Evolutionary conservation across 2,888 invertebrate species (phyloP).

Genomic region (Epinotia bilunana): DNA sequence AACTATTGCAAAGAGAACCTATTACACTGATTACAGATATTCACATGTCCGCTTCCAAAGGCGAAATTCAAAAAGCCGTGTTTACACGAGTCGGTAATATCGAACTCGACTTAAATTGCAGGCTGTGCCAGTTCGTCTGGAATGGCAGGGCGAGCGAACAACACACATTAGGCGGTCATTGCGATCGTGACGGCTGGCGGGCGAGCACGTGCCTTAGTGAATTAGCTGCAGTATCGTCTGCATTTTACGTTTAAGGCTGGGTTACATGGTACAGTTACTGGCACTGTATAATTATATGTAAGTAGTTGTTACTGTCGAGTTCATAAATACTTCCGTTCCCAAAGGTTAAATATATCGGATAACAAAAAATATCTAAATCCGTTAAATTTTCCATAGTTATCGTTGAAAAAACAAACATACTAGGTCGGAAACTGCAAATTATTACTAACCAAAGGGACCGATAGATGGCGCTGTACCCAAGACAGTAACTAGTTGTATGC

Average conservation of each 20-base stretch:
- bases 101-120: constrained; percentile 28
- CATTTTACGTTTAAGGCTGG: background rate
- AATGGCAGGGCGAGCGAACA: constrained; percentile 45
- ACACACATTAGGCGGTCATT: constrained; percentile 47
- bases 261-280: constrained; percentile 1
- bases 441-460: too few species aligned
- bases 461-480: too few species aligned
- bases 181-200: constrained; percentile 46
- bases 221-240: constrained; percentile 44
- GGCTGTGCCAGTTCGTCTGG: constrained; percentile 31
- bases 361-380: too few species aligned
- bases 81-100: background rate
- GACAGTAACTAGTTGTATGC: too few species aligned
- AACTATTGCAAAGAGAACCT: background rate
- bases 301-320: background rate
- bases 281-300: background rate
- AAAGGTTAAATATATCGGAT: too few species aligned
- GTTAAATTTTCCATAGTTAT: too few species aligned
- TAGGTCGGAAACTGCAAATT: too few species aligned
- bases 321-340: too few species aligned
- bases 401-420: too few species aligned
- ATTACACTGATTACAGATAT: background rate
- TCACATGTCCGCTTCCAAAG: background rate
- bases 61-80: background rate
- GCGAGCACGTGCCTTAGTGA: constrained; percentile 50